Percentiles rank a stretch among this genome's conserved stretches.
phyloP scores from a whole-genome alignment of 2,797 vertebrate genomes.

The Sciurus vulgaris region DNA sequence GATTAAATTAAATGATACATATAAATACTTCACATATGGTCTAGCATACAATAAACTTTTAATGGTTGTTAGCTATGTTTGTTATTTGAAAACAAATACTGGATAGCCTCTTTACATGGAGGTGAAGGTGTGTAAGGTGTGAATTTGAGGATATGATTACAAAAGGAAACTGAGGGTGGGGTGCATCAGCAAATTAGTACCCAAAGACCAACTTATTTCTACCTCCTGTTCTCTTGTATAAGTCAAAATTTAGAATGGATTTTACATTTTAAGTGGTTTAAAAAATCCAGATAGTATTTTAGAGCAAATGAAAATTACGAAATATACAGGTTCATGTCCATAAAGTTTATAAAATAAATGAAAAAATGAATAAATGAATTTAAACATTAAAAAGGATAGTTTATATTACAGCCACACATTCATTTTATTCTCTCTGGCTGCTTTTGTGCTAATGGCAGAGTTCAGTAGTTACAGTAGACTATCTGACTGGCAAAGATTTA shows the following conservation, averaged over 20 bases:
- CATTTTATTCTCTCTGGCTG: background rate
- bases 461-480: background rate
- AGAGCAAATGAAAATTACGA: slow-evolving; percentile 9
- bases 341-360: slow-evolving; percentile 57
- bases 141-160: background rate
- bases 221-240: background rate
- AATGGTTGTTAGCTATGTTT: background rate
- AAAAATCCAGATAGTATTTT: slow-evolving; percentile 13
- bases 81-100: slow-evolving; percentile 5
- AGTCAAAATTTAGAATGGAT: background rate
- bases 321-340: background rate
- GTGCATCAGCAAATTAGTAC: slow-evolving; percentile 24
- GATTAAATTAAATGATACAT: background rate
- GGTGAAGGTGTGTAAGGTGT: background rate
- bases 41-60: background rate
- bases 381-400: slow-evolving; percentile 23
- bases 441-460: background rate
- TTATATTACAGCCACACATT: background rate
- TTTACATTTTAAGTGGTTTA: slow-evolving; percentile 57
- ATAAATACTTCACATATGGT: background rate
- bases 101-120: background rate
- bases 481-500: background rate
- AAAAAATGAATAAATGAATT: background rate
- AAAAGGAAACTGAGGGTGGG: background rate
- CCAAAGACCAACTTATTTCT: background rate